These are phyloP conservation scores for Galeruca laticollis DNA, from an alignment of 2,888 invertebrate genomes.

Conservation along the genomic window DNA sequence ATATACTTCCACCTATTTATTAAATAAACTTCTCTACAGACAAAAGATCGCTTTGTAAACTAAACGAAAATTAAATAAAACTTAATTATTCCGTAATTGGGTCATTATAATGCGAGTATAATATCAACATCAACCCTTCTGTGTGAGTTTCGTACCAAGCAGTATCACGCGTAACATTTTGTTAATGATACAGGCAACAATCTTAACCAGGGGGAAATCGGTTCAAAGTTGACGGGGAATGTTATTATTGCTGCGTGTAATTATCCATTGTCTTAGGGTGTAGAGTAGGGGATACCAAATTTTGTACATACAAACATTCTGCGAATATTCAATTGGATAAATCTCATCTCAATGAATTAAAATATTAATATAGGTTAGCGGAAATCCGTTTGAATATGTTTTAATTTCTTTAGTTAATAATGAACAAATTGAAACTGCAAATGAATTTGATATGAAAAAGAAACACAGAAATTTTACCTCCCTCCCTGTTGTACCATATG, in stretches of 20 bases:
- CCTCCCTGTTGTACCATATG: too few species aligned
- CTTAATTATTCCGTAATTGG: constrained; percentile 45
- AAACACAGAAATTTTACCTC: too few species aligned
- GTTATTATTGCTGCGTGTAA: background rate
- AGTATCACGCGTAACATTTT: constrained; percentile 52
- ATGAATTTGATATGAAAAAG: too few species aligned
- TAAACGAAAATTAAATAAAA: constrained; percentile 43
- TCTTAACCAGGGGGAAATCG: constrained; percentile 1
- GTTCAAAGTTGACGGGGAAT: background rate
- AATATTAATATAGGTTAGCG: background rate
- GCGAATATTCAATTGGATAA: constrained; percentile 1
- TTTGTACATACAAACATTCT: background rate
- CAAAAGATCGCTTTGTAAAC: constrained; percentile 30
- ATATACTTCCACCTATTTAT: constrained; percentile 8
- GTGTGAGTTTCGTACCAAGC: constrained; percentile 53
- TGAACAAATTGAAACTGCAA: too few species aligned
- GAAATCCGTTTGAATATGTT: too few species aligned
- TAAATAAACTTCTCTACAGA: constrained; percentile 17
- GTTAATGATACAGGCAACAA: constrained; percentile 37
- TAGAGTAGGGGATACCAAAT: background rate
- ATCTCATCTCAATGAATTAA: constrained; percentile 18
- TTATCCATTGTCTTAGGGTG: background rate
- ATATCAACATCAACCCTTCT: constrained; percentile 50
- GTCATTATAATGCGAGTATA: constrained; percentile 47
- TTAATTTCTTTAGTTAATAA: too few species aligned